Base-by-base conservation (phyloP, 2,888 invertebrate species). In the Stenoptilia bipunctidactyla region DNA sequence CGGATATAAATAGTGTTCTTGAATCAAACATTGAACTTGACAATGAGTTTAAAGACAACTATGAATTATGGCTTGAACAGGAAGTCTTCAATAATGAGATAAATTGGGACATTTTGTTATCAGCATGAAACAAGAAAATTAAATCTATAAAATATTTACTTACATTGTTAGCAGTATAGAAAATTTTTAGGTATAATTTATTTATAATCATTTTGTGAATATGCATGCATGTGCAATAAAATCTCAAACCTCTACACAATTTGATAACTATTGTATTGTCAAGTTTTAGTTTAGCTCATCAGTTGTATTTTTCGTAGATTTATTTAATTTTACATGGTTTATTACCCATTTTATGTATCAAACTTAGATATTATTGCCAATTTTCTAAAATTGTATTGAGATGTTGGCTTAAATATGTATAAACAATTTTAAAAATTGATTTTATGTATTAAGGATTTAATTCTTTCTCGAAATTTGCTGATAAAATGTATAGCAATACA, bases 41-140 rank as follows among this genome's bases (percentile, higher is more conserved):
- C 9, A 94, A 95, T 38, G 96, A 95, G 66, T 97, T 97, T 61
- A 96, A 94, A 71, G 90, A 91, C 44, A 93, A 96, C 63, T 99
- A 99, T 72, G 93, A 96, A 62, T 70, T 92, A 13, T 99, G 99
- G 99, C 84, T 99, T 42, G 93, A 98, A 55, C 92, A 96, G 66
- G 98, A 99, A 85, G 98, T 99, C 14, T 97, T 93, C 71, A 92
- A 92, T 61, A 92, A 92, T 60, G 88, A 90, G 61, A 90, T 92
- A 49, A 88, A 93, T 68, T 93, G 93, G 93, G 92, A 93, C 65
- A 85, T 77, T 44, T 55, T 79, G 45, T 51, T 77, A 41, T 58
- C 68, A 45, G 55, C 68, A 51, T 75, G 52, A 71, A 58, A 50
- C 48, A 39, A 41, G 48, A 34, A 34, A 9, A 4, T 3, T 3